Base-by-base conservation (phyloP, 2,797 vertebrate species). In the Podarcis lilfordi region DNA sequence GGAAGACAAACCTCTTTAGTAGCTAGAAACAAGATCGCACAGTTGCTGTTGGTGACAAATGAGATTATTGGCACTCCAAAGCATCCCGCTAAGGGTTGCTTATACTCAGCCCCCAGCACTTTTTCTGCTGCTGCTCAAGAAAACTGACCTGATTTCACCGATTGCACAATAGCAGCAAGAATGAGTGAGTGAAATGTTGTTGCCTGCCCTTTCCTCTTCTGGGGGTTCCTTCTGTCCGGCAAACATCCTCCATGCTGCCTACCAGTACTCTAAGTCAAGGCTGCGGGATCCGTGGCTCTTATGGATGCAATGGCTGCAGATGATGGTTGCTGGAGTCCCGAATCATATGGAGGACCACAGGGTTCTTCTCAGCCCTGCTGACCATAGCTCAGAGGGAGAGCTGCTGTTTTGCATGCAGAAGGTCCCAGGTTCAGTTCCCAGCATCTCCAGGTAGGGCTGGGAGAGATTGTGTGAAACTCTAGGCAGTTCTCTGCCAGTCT, bases 21-120 rank as follows among this genome's bases (percentile, higher is more conserved):
- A 68, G 23, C n/a, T 8, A 29, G 71, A 77, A 88, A 77, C 8
- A 68, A 66, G 17, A 7, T 9, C n/a, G 37, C 59, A 3, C 0
- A 1, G 61, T 1, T 0, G 0, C 76, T 43, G 5, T 64, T 15
- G 55, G 19, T 82, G 50, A 40, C 37, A 64, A 45, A 80, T 61
- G 45, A 86, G 68, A 72, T 59, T 2, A 37, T 8, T 29, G 35
- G 43, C n/a, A 21, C 45, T 32, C 80, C 7, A 1, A 66, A 40
- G 21, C 71, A 84, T 35, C n/a, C 19, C 66, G 80, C 71, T 25
- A 9, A 35, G 71, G 27, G 29, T 5, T 66, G 27, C 40, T 89
- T 83, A 32, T 50, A 43, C 5, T 35, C 8, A 2, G 80, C 37
- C 50, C 5, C 4, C 82, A 64, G 43, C 5, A 13, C 19, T 69